Evolutionary conservation across 1,140 invertebrate genomes (phyloP).

Genomic region (Steinernema khuongi): DNA sequence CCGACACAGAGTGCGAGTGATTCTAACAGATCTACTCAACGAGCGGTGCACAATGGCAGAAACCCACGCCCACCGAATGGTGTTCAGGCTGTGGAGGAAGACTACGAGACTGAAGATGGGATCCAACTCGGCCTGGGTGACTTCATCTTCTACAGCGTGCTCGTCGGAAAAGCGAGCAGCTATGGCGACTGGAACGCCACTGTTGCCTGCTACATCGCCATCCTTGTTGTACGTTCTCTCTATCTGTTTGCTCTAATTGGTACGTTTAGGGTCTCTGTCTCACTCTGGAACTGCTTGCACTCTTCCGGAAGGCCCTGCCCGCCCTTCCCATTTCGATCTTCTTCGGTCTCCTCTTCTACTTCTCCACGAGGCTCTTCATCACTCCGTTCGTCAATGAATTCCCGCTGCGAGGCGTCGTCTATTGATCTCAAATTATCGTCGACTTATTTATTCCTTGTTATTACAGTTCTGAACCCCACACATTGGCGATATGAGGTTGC

Average conservation of each 20-base stretch:
- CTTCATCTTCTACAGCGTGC: slow-evolving; percentile 97
- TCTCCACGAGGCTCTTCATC: slow-evolving; percentile 81
- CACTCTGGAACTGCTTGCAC: slow-evolving; percentile 83
- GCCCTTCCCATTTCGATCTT: slow-evolving; percentile 95
- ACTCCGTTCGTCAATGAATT: slow-evolving; percentile 86
- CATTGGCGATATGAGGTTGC: no score
- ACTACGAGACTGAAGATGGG: slow-evolving; percentile 58
- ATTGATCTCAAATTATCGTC: slow-evolving; percentile 1
- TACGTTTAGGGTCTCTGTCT: slow-evolving; percentile 81
- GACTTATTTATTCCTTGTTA: background rate
- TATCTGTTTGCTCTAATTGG: background rate
- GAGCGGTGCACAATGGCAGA: background rate
- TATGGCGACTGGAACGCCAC: slow-evolving; percentile 99
- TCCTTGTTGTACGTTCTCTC: slow-evolving; percentile 70
- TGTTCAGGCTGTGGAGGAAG: background rate
- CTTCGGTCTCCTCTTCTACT: slow-evolving; percentile 92
- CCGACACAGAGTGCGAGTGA: background rate
- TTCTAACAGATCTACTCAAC: background rate
- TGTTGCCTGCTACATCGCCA: slow-evolving; percentile 92
- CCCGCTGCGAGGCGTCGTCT: slow-evolving; percentile 22
- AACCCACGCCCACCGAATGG: no score
- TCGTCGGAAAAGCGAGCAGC: slow-evolving; percentile 95
- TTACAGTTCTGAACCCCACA: no score
- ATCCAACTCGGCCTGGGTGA: slow-evolving; percentile 89
- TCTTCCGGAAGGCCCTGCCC: slow-evolving; percentile 90